Base-by-base conservation (phyloP, 1,140 invertebrate genomes). In the Drosophila athabasca region DNA sequence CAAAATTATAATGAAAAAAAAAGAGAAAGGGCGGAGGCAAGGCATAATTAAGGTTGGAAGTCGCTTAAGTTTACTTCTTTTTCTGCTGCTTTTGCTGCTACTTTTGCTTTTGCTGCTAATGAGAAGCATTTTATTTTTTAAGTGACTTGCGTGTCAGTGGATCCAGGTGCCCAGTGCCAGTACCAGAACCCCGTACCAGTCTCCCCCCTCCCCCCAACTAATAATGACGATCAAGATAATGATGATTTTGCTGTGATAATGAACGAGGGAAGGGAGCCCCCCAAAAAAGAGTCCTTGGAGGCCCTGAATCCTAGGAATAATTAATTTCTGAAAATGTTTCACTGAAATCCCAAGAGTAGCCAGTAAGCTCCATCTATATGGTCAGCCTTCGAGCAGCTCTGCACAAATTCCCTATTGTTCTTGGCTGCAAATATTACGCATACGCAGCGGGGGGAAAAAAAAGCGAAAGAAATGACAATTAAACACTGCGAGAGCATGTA, bases 101-200 rank as follows among this genome's bases (percentile, higher is more conserved):
- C 69, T 62, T 58, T 66, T 64, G 45, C 72, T 39, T 7, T 19
- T 31, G 59, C 60, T 52, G 49, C 79, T 88, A 88, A 88, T 88
- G 83, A 88, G 83, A 74, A 72, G 65, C 76, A 66, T 79, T 88
- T 88, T 88, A 88, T 83, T 79, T 83, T 83, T 73, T 76, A 88
- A 88, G 72, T 88, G 83, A 88, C 78, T 87, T 79, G 75, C 82
- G 64, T 76, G 69, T 59, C 44, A 44, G 51, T 49, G 59, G 60
- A 44, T 55, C 49, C 43, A 54, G 61, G 48, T 44, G 31, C 48
- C 26, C 6, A 9, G 31, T 9, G 3, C 31, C 31, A 9, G 31
- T 9, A 2, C 31, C 31, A 35, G 31, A 11, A 8, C 31, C 31
- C 3, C 1, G 17, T 19, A 19, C 17, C 17, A 19, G 0, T 19